Percentiles rank a stretch among this genome's conserved stretches.
Conservation (phyloP, 2,113 vertebrate species). For the Alectura lathami region DNA sequence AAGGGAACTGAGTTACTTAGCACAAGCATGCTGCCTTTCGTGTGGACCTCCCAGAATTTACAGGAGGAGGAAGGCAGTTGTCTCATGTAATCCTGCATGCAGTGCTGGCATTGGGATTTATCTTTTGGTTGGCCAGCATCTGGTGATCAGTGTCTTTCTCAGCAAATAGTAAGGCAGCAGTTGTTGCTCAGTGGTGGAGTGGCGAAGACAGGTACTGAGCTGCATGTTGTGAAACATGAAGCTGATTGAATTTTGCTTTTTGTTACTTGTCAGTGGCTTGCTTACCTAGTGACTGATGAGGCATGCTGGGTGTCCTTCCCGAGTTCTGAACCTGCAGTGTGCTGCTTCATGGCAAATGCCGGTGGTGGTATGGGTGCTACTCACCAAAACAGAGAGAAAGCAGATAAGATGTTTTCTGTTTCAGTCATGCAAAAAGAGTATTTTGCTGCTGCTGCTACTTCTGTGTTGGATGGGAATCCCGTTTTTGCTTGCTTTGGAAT, state of each 20-base stretch:
- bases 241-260: neutral
- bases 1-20: neutral
- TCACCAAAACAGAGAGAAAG: neutral
- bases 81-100: neutral
- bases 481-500: neutral
- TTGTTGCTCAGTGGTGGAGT: neutral
- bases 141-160: neutral
- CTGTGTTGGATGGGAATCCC: neutral
- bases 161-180: neutral
- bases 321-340: neutral
- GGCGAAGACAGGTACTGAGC: neutral
- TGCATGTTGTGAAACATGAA: neutral
- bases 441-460: neutral
- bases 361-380: fast-evolving
- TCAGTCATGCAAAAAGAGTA: neutral
- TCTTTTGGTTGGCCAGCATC: neutral
- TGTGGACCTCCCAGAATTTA: neutral
- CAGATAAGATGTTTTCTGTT: neutral
- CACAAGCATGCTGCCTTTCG: neutral
- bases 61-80: neutral
- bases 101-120: neutral
- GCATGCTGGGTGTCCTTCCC: neutral
- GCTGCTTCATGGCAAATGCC: no score
- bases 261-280: neutral
- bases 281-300: neutral